phyloP scores from a whole-genome alignment of 2,888 invertebrate genomes.

The Rhamnusium bicolor region DNA sequence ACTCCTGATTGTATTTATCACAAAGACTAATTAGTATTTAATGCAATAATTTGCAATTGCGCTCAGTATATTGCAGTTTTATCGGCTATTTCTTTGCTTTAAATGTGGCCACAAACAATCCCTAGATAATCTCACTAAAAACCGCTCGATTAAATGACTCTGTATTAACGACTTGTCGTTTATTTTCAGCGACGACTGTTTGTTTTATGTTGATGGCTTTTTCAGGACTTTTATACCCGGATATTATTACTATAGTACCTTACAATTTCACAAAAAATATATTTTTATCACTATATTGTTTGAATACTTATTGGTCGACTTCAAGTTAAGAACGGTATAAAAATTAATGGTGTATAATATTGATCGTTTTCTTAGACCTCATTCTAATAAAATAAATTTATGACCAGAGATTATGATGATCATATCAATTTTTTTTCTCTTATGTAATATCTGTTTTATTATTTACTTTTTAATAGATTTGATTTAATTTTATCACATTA shows the following conservation, averaged over 20 bases:
- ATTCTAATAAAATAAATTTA: slow-evolving; percentile 10
- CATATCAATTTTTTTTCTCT: neutral
- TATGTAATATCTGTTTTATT: too few species aligned
- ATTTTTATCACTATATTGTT: slow-evolving; percentile 21
- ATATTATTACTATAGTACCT: slow-evolving; percentile 12
- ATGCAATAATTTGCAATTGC: slow-evolving; percentile 21
- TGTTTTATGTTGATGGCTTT: slow-evolving; percentile 22
- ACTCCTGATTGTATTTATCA: slow-evolving; percentile 10
- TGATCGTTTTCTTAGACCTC: neutral
- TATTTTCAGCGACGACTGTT: slow-evolving; percentile 24
- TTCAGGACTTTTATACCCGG: slow-evolving; percentile 17
- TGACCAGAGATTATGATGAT: neutral
- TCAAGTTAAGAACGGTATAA: slow-evolving; percentile 16
- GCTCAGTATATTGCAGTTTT: neutral
- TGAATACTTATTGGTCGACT: slow-evolving; percentile 12
- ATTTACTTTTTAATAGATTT: too few species aligned
- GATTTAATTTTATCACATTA: too few species aligned
- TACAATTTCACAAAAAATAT: slow-evolving; percentile 19
- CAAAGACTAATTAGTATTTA: slow-evolving; percentile 15
- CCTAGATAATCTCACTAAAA: slow-evolving; percentile 20
- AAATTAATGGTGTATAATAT: slow-evolving; percentile 24
- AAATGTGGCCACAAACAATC: slow-evolving; percentile 23
- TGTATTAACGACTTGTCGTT: slow-evolving; percentile 27
- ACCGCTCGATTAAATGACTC: slow-evolving; percentile 19
- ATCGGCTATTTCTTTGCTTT: slow-evolving; percentile 26